Evolutionary conservation across 2,888 invertebrate species (phyloP).

Genomic region (Trissolcus brochymenae): DNA sequence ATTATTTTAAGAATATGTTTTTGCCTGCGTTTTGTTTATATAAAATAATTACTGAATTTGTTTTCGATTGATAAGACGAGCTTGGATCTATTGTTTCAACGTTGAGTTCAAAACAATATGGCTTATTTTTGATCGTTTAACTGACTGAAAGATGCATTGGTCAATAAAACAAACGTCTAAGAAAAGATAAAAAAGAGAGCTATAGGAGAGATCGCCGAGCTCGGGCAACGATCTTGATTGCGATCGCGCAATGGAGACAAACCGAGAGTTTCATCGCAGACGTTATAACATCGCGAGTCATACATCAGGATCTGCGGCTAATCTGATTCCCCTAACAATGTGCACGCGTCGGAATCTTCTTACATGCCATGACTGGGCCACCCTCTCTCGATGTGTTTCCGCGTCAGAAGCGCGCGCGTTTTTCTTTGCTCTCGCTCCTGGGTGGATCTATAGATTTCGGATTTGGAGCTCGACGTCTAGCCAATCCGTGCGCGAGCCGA

Average conservation of each 20-base stretch:
- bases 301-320: conserved; percentile 75
- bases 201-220: conserved; percentile 42
- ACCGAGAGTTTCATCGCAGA: conserved; percentile 44
- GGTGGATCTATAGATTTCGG: conserved; percentile 73
- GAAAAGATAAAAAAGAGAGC: conserved; percentile 30
- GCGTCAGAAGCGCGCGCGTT: conserved; percentile 54
- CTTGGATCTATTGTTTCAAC: too few relatives aligned
- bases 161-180: conserved; percentile 46
- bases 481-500: conserved; percentile 68
- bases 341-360: conserved; percentile 77
- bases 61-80: too few relatives aligned
- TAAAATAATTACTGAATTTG: too few relatives aligned
- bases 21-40: too few relatives aligned
- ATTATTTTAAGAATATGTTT: too few relatives aligned
- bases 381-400: conserved; percentile 50
- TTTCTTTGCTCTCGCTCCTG: conserved; percentile 52
- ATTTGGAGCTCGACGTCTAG: conserved; percentile 64
- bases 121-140: too few relatives aligned
- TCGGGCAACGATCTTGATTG: conserved; percentile 54
- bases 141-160: not conserved
- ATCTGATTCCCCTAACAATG: conserved; percentile 77
- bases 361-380: conserved; percentile 64
- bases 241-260: conserved; percentile 53
- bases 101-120: too few relatives aligned
- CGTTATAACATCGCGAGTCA: conserved; percentile 65